Base-by-base conservation (phyloP, 2,888 invertebrate genomes). In the Xestia ashworthii region DNA sequence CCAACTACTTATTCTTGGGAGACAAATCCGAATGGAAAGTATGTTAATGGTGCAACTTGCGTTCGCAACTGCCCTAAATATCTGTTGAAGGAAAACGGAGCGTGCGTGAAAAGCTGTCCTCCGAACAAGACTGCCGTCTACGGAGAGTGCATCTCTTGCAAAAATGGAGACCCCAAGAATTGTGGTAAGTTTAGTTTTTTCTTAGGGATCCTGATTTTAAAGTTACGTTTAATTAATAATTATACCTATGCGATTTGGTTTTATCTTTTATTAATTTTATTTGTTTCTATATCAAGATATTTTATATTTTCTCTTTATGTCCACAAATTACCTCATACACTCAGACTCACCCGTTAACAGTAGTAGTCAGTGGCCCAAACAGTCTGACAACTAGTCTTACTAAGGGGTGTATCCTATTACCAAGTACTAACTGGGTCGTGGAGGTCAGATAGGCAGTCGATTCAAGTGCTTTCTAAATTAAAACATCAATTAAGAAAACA, bases 31-130 rank as follows among this genome's bases (percentile, higher is more conserved):
- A 98, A 98, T 89, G 99, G 99, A 46, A 99, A 99, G 95, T 99
- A 99, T 92, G 99, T 99, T 22, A 99, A 99, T 92, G 99, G 99
- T 22, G 99, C 99, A 32, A 99, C 99, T 0, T 99, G 99, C 94
- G 99, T 99, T 22, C 98, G 98, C 90, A 98, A 99, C 92, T 99
- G 99, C 91, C 99, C 99, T 46, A 99, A 98, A 88, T 99, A 99
- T 96, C 97, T 99, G 84, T 94, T 99, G 66, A 98, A 99, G 94
- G 99, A 99, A 93, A 98, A 98, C 90, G 99, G 99, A 16, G 99
- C 99, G 5, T 99, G 99, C 93, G 99, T 99, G 0, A 97, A 99
- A 90, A 98, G 98, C 72, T 99, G 99, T 93, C 99, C 99, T 0
- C 97, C 98, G 19, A 98, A 98, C 93, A 99, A 99, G 95, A 99